Base-by-base conservation (phyloP, 1,140 invertebrate species). In the Hyposmocoma kahamanoa region DNA sequence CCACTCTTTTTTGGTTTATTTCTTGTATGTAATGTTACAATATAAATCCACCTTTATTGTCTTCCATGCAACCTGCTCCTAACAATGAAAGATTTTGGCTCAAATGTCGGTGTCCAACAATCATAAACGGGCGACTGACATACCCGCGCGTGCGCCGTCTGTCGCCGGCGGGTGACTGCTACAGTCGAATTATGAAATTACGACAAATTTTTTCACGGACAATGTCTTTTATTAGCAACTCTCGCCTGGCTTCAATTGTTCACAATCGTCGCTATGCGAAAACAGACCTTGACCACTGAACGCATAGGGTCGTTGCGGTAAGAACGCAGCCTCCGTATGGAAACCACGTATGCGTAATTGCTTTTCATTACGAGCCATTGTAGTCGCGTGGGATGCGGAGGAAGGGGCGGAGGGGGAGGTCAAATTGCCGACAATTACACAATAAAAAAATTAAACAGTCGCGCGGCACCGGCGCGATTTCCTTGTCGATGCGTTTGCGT, bases 221-320 rank as follows among this genome's bases (percentile, higher is more conserved):
- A 78, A 81, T 81, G 72, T 84, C 72, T 81, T 82, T 76, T 84
- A 80, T 82, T 84, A 81, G 72, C 75, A 69, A n/a, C n/a, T n/a
- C n/a, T n/a, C 69, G 67, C 77, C 81, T 81, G 78, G 67, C 66
- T 81, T 81, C 79, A 81, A 83, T 83, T 79, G 77, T 78, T 18
- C 11, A n/a, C n/a, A n/a, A 3, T 1, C n/a, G 11, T 44, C 47
- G 18, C 17, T 15, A 15, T 13, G 17, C 5, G 8, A 42, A n/a
- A 18, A 30, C 24, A n/a, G 15, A 68, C 53, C 54, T 11, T 51
- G 28, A 28, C 53, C 67, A 53, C 32, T 59, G 17, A 20, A 4
- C 36, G 34, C 3, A 13, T 53, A 71, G 47, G 47, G 69, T 59
- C 38, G 22, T 46, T n/a, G n/a, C n/a, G n/a, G 56, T 61, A 17